Conservation (phyloP, 2,113 vertebrate species). For the Silurus glanis region DNA sequence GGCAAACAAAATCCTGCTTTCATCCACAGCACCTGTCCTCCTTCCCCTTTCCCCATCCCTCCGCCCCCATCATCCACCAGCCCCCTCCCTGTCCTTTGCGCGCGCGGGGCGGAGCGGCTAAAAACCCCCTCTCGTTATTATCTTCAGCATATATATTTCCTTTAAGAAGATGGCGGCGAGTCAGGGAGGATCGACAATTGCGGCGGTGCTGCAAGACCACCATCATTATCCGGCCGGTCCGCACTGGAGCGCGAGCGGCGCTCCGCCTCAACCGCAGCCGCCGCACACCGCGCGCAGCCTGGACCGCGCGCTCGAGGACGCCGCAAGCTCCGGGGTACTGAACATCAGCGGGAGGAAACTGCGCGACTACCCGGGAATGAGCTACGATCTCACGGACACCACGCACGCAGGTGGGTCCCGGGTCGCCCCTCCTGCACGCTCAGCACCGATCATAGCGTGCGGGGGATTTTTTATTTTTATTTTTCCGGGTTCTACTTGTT, state of each 20-base stretch:
- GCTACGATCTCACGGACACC: slow-evolving; percentile 92
- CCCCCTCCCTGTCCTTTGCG: slow-evolving; percentile 51
- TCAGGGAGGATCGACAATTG: slow-evolving; percentile 78
- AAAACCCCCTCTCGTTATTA: slow-evolving; percentile 68
- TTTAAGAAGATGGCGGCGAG: slow-evolving; percentile 87
- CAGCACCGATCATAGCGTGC: neutral
- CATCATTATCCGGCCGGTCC: slow-evolving; percentile 78
- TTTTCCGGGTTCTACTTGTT: neutral
- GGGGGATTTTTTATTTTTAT: neutral
- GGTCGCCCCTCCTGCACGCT: neutral
- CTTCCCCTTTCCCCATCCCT: neutral
- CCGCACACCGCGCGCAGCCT: slow-evolving; percentile 84
- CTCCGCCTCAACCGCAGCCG: slow-evolving; percentile 76
- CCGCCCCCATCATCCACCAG: slow-evolving; percentile 33
- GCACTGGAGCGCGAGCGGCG: slow-evolving; percentile 80
- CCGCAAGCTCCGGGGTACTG: slow-evolving; percentile 86
- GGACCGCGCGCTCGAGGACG: slow-evolving; percentile 93
- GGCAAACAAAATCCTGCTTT: neutral
- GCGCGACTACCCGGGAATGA: slow-evolving; percentile 86
- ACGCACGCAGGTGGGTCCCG: slow-evolving; percentile 86
- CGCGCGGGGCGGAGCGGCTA: slow-evolving; percentile 75
- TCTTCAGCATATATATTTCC: slow-evolving; percentile 73
- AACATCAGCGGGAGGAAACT: slow-evolving; percentile 95
- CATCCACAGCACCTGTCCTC: slow-evolving; percentile 21
- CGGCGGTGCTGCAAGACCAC: slow-evolving; percentile 70